Evolutionary conservation across 1,140 invertebrate species (phyloP), one percentile per base, ranked within the genome.

Genomic region (Ephestia elutella): DNA sequence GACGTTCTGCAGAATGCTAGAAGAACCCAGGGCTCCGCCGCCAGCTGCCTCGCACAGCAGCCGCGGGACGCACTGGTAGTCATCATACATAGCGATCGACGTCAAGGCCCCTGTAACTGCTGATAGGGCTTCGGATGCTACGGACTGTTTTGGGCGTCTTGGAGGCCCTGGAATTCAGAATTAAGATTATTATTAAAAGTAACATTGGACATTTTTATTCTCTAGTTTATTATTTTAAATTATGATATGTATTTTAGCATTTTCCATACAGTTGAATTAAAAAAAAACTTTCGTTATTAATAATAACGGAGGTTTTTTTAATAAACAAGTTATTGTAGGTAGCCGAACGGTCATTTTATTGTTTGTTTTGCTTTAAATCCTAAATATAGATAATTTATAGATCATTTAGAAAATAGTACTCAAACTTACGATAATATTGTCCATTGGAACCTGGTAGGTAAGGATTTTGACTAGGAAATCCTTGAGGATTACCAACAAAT

Each of bases 1-100:
- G 64, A 92, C 88, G 58, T 90, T 89, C 19, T 92, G 90, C 57
- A 92, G 48, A 5, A 80, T 80, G 65, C 83, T 80, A 57, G 86
- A 84, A n/a, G 70, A 69, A 11, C 90, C 90, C 15, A 91, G 90
- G 70, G 90, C 85, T 48, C 91, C 90, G 5, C 92, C 92, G 10
- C 92, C 92, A 38, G 94, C 92, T 28, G 94, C 90, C 82, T 95
- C 94, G 71, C 95, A 95, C 49, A 96, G 88, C 62, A 96, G 89
- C 78, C 93, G 90, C 3, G 94, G 92, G 50, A 95, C 93, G 75
- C 95, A 96, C 68, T 94, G 91, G 54, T 92, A 89, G 78, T 95
- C 94, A 75, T 95, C 95, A 80, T 95, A 92, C 68, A 89, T 86
- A 55, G 93, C 92, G 63, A 95, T 94, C 48, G 94, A 94, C 56